Evolutionary conservation across 2,888 invertebrate genomes (phyloP), one percentile per base, ranked within the genome.

Genomic region (Brachypterus glaber): DNA sequence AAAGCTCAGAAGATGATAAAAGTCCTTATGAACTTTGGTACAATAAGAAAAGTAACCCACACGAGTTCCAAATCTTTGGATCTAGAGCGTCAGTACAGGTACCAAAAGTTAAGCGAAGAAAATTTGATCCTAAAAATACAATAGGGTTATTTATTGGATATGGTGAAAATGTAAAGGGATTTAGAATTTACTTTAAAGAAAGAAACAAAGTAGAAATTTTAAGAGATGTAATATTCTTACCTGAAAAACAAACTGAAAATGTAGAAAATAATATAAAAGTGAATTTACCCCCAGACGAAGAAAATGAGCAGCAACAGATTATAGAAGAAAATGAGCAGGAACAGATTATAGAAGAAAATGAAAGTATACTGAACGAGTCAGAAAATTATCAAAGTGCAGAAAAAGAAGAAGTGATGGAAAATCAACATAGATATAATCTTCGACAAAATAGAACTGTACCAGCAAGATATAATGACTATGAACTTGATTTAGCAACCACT

Each of bases 11-110:
- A 17, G 30, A 21, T 21, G 12, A 2, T 38, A 14, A 25, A 7
- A 60, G 58, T 2, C 58, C 63, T 1, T 51, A 53, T 37, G 62
- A 64, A 43, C 13, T 53, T 3, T 64, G 62, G 60, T 43, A 51
- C 26, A 50, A 53, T 11, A 41, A 43, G 2, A 59, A 57, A 44
- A 56, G 55, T 11, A 44, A 59, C 39, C 17, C 67, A 1, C 40
- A 39, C 24, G 46, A 58, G 12, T 35, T 65, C 12, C 45, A 50
- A 29, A 49, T 56, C 17, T 67, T 68, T 54, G 66, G 64, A 12
- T 47, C 48, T n/a, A 35, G 50, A 35, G 55, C 54, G 7, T 54
- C 53, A 45, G 52, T 51, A 9, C 58, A 61, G 38, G 45, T 62
- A 30, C 58, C 61, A 1, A 55, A 60, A 42, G 49, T 59, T 37